Base-by-base conservation (phyloP, 2,113 vertebrate genomes). In the Limnothrissa miodon region DNA sequence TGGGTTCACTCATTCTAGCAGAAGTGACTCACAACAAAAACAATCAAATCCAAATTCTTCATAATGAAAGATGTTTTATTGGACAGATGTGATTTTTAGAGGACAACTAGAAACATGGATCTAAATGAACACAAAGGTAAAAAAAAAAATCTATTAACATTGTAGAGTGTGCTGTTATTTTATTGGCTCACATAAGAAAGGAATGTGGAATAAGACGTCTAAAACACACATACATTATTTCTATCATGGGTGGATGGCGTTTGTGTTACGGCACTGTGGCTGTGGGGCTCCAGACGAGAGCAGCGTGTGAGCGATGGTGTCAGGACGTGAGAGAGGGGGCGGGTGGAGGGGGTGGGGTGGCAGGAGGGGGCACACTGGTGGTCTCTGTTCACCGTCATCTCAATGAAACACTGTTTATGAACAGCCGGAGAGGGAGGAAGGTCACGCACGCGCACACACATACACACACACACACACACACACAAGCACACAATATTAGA, bases 341-440 rank as follows among this genome's bases (percentile, higher is more conserved):
- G 0, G 84, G 84, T 53, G 86, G 81, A 85, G 85, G 83, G 45
- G 78, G 70, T 19, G 62, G 13, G 42, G 70, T 25, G 21, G 56
- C 62, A 74, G 39, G 78, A 53, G 23, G 48, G 59, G 56, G 56
- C 56, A 59, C 56, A 59, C 21, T 59, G 59, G 88, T 59, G 81
- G 86, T 90, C 85, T 92, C 92, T 91, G 92, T 92, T 94, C 88
- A 89, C 83, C 88, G 90, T 92, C 90, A 90, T 85, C 85, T 92
- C 86, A 92, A 89, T 91, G 90, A 87, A 90, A 90, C 89, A 90
- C 87, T 91, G 88, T 92, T 88, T 88, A 87, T 80, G 79, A 66
- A 83, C 79, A 1, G 83, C 46, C 80, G 86, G 70, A 78, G 86
- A 87, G 88, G 85, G 87, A 89, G 84, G 86, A 89, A 90, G 90